Evolutionary conservation across 2,888 invertebrate species (phyloP).

Genomic region (Nymphalis polychloros): DNA sequence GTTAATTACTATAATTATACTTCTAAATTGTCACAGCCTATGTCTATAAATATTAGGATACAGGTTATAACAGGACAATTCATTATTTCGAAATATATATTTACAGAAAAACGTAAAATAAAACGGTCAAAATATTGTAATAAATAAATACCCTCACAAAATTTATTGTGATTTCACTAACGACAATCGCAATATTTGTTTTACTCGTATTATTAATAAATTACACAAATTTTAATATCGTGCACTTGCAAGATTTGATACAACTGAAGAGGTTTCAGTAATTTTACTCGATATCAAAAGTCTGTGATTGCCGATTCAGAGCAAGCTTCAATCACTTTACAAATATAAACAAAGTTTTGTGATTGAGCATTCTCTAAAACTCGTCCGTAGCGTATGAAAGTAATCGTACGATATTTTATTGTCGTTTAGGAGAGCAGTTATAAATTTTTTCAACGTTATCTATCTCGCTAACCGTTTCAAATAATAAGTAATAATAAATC

Average conservation of each 20-base stretch:
- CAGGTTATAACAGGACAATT: neutral
- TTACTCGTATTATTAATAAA: too few species aligned
- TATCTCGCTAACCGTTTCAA: slow-evolving; percentile 13
- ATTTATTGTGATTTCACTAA: too few species aligned
- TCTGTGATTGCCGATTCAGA: neutral
- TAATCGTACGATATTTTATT: neutral
- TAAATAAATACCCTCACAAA: too few species aligned
- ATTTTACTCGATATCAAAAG: neutral
- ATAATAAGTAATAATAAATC: slow-evolving; percentile 39
- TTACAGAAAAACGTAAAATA: neutral
- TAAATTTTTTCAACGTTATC: neutral
- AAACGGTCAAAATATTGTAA: too few species aligned
- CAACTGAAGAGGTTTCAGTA: too few species aligned
- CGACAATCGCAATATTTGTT: too few species aligned
- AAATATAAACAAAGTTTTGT: slow-evolving; percentile 20
- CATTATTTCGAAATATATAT: neutral
- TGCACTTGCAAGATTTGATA: too few species aligned
- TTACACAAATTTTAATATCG: too few species aligned
- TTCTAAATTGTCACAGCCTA: slow-evolving; percentile 39
- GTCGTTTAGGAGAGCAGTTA: neutral
- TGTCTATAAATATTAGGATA: slow-evolving; percentile 16
- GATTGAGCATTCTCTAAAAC: slow-evolving; percentile 8
- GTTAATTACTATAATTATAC: slow-evolving; percentile 22
- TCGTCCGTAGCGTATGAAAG: slow-evolving; percentile 25
- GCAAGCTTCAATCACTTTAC: neutral